phyloP scores from a whole-genome alignment of 2,797 vertebrate genomes.

The Kryptolebias ocellatus region DNA sequence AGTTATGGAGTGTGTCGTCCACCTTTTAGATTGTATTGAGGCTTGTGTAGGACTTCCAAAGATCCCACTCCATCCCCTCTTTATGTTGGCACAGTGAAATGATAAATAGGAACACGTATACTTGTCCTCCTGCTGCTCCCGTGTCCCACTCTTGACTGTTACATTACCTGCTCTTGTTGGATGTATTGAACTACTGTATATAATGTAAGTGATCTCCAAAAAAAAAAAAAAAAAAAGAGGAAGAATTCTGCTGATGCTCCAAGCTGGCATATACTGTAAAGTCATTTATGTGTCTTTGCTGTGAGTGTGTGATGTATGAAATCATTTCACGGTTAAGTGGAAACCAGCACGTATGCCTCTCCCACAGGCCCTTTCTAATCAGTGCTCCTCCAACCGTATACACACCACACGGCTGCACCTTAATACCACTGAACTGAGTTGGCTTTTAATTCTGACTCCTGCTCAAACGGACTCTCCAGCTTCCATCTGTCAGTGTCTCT shows the following conservation, averaged over 20 bases:
- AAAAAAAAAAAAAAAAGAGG: not conserved
- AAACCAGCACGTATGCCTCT: conserved; percentile 63
- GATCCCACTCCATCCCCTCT: not conserved
- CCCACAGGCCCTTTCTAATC: conserved; percentile 71
- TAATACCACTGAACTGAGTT: conserved; percentile 71
- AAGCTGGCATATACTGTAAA: conserved; percentile 49
- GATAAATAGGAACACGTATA: not conserved
- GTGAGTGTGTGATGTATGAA: conserved; percentile 65
- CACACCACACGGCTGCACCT: conserved; percentile 70
- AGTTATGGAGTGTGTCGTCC: not conserved
- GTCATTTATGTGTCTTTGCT: conserved; percentile 53
- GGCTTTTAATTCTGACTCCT: conserved; percentile 62
- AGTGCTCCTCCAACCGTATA: conserved; percentile 66
- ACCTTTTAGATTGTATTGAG: too few species aligned
- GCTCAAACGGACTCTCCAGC: conserved; percentile 36
- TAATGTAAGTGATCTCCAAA: conserved; percentile 26
- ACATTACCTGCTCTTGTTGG: conserved; percentile 6
- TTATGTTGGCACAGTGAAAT: not conserved
- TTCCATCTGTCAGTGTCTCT: conserved; percentile 56
- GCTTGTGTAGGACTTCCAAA: too few species aligned
- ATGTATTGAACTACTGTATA: conserved; percentile 16
- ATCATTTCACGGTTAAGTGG: conserved; percentile 73
- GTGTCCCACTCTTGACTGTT: not conserved
- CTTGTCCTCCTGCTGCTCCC: not conserved
- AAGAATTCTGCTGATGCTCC: conserved; percentile 10